Base-by-base conservation (phyloP, 2,888 invertebrate species). In the Allophyes oxyacanthae region DNA sequence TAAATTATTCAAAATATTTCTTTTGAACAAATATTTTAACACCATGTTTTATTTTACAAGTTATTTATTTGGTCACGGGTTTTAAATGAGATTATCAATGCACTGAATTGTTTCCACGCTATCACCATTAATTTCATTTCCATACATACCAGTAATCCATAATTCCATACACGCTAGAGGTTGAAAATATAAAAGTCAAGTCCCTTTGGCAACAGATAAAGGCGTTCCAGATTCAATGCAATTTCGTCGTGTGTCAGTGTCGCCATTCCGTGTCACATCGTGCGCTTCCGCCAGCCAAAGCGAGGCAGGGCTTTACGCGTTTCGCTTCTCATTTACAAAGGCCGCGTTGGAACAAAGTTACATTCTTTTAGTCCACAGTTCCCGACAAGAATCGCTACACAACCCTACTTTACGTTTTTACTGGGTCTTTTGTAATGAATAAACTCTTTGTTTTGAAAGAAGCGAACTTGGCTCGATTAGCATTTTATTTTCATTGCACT, bases 391-490 rank as follows among this genome's bases (percentile, higher is more conserved):
- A 75, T 72, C 72, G 71, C 73, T 71, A 62, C 71, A 63, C 72
- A 71, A 77, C 70, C 74, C 75, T 72, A 72, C 77, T 78, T n/a
- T 74, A 72, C 64, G 65, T 75, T 77, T 79, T 75, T 77, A 74
- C 73, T 69, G 69, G 43, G 42, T 68, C 79, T 77, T 79, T 80
- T 83, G 75, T 75, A 76, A 78, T 79, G 73, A 75, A 76, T 68
- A 76, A 77, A 77, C 71, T 78, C 77, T 81, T 82, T 82, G 81
- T 81, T 81, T 77, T 73, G 66, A 72, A 52, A 71, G 63, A 53
- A 58, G 60, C 65, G 57, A 73, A 62, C 64, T 62, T 52, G 55
- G 61, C 61, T 64, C 69, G 66, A 75, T 77, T 77, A 78, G 69
- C 79, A 75, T 75, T 75, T 59, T 40, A 64, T 63, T 69, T 78